Conservation (phyloP, 2,888 invertebrate genomes). For the Dolichomitus sp. region DNA sequence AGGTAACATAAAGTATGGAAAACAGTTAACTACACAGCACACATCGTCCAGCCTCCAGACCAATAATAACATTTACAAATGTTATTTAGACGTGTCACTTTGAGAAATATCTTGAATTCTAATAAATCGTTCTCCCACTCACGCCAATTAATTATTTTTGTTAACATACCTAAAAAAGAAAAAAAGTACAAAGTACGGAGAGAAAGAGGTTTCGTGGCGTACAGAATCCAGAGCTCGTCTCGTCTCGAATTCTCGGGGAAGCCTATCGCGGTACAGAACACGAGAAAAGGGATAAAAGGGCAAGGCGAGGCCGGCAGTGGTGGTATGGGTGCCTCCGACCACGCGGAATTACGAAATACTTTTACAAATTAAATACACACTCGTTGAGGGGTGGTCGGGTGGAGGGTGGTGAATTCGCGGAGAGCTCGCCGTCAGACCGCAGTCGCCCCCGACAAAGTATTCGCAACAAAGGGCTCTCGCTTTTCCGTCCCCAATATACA, state of each 20-base stretch:
- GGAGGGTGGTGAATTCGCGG: slow-evolving; percentile 40
- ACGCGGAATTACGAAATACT: slow-evolving; percentile 82
- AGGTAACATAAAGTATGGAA: too few species aligned
- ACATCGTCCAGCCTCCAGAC: too few species aligned
- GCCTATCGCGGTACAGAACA: slow-evolving; percentile 61
- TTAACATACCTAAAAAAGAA: slow-evolving; percentile 48
- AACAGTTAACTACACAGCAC: too few species aligned
- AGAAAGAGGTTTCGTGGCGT: slow-evolving; percentile 10
- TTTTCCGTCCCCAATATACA: slow-evolving; percentile 69
- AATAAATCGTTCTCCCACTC: slow-evolving; percentile 55
- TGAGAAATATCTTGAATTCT: slow-evolving; percentile 56
- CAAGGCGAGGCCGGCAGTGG: slow-evolving; percentile 50
- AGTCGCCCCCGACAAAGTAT: slow-evolving; percentile 82
- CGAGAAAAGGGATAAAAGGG: slow-evolving; percentile 69
- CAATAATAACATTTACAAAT: too few species aligned
- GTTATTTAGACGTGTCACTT: too few species aligned
- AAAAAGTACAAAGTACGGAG: slow-evolving; percentile 55
- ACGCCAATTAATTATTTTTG: slow-evolving; percentile 65
- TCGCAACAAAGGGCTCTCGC: slow-evolving; percentile 78
- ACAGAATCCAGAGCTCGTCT: slow-evolving; percentile 40
- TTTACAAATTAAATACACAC: slow-evolving; percentile 84
- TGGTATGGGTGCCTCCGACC: slow-evolving; percentile 75
- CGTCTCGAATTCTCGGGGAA: slow-evolving; percentile 64
- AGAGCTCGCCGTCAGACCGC: slow-evolving; percentile 79
- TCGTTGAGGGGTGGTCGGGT: slow-evolving; percentile 68